These are phyloP conservation scores for Percopsis omiscomaycus DNA, from an alignment of 2,797 vertebrate genomes.

Conservation along the genomic window DNA sequence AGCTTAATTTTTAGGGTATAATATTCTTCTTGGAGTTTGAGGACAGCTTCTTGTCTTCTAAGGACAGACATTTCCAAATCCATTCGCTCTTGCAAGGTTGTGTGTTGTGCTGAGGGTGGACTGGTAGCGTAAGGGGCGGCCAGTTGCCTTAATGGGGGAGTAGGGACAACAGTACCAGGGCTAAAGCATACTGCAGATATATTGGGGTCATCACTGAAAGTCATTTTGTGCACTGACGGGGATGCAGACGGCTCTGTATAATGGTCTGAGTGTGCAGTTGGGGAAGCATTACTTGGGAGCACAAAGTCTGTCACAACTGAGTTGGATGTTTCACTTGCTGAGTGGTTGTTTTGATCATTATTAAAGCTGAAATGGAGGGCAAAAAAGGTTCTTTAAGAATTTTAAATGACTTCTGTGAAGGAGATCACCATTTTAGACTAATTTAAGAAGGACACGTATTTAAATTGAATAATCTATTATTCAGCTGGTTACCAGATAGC, in stretches of 20 bases:
- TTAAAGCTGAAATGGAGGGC: constrained; percentile 33
- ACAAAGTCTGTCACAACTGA: constrained; percentile 10
- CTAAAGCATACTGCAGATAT: constrained; percentile 5
- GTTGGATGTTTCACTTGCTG: constrained; percentile 15
- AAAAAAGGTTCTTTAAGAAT: not conserved
- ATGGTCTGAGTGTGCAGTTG: not conserved
- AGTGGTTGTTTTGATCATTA: constrained; percentile 22
- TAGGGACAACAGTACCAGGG: constrained; percentile 3
- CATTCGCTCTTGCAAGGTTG: constrained; percentile 46
- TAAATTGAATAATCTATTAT: not conserved
- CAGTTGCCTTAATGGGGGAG: constrained; percentile 21
- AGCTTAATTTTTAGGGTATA: constrained; percentile 64
- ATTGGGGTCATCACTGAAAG: constrained; percentile 5
- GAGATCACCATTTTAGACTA: not conserved
- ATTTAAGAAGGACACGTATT: not conserved
- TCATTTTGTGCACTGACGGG: constrained; percentile 29
- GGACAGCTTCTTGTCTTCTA: constrained; percentile 61
- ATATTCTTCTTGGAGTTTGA: constrained; percentile 67
- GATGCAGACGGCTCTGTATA: constrained; percentile 1
- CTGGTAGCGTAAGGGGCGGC: constrained; percentile 25
- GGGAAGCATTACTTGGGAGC: constrained; percentile 19
- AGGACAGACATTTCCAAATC: constrained; percentile 65
- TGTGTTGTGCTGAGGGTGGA: constrained; percentile 17
- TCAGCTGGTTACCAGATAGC: too few relatives aligned
- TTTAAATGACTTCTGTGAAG: not conserved